Evolutionary conservation across 2,113 vertebrate species (phyloP), one percentile per base, ranked within the genome.

Genomic region (Poecile atricapillus): DNA sequence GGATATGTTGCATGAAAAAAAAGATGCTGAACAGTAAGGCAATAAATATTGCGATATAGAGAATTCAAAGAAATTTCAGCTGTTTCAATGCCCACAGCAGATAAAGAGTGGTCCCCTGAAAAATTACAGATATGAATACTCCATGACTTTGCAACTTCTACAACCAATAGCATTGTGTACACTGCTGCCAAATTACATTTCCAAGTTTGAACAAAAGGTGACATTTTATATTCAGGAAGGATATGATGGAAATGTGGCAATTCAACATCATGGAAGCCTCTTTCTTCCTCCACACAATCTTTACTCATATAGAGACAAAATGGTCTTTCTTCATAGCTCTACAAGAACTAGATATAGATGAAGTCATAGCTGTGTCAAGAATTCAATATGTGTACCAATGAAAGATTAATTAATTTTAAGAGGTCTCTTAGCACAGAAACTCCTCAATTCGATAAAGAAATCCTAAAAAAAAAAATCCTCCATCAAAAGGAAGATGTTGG

Each of bases 111-210:
- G 4, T 68, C 10, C 18, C 30, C 5, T 21, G 39, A 76, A 76
- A 49, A 47, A 19, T 50, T 90, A 30, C 4, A 52, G 21, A 11
- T 50, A 52, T 2, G 19, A 63, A 35, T 33, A 23, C 6, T 74
- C 41, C 19, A 33, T 18, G 43, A 33, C n/a, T 71, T 78, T 78
- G 24, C 50, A 69, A 52, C 7, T 21, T 83, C 27, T 59, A 33
- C 31, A 67, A 25, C 18, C 4, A 59, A 49, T 18, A 63, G 12
- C 13, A 79, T n/a, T 0, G 0, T 25, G 14, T 33, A 58, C 28
- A 10, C 47, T 79, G 63, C 22, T 71, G 62, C 23, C 28, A 78
- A 67, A 49, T 65, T 49, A 35, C 10, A 56, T 7, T 62, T 78
- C 14, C 19, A n/a, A 7, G 1, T 50, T 68, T 60, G 77, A 87